Conservation (phyloP, 1,140 invertebrate genomes). For the Diabrotica virgifera region DNA sequence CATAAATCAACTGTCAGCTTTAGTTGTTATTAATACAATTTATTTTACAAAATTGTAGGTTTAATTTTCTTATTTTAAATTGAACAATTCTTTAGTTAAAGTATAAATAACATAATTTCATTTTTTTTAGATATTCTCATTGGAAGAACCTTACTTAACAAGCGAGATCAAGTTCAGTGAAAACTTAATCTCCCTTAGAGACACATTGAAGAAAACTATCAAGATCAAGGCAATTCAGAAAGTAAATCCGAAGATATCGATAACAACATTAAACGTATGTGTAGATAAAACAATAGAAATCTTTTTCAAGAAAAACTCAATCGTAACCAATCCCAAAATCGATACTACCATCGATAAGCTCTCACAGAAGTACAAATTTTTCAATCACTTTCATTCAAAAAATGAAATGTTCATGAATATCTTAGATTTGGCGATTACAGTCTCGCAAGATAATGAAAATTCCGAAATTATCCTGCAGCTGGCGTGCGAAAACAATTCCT, state of each 20-base stretch:
- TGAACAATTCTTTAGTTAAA: no score
- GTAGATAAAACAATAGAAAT: conserved; percentile 46
- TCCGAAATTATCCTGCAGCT: conserved; percentile 29
- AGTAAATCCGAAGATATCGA: conserved; percentile 41
- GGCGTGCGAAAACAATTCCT: conserved; percentile 28
- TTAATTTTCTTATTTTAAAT: no score
- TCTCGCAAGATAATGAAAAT: conserved; percentile 27
- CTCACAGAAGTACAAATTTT: conserved; percentile 16
- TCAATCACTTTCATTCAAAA: conserved; percentile 27
- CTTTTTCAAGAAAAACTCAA: conserved; percentile 44
- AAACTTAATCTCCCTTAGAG: conserved; percentile 47
- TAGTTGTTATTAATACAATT: no score
- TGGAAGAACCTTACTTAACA: conserved; percentile 47
- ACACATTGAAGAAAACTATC: conserved; percentile 31
- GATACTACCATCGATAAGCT: conserved; percentile 26
- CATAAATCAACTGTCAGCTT: no score
- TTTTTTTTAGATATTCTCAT: conserved; percentile 49
- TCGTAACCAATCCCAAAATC: conserved; percentile 26
- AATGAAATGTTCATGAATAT: conserved; percentile 36
- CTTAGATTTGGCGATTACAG: conserved; percentile 37
- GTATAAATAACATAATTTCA: no score
- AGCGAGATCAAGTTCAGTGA: conserved; percentile 49
- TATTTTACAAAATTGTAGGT: no score
- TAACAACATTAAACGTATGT: conserved; percentile 23
- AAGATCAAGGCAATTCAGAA: conserved; percentile 43